phyloP scores from a whole-genome alignment of 2,113 vertebrate genomes.

The Ibidorhyncha struthersii region DNA sequence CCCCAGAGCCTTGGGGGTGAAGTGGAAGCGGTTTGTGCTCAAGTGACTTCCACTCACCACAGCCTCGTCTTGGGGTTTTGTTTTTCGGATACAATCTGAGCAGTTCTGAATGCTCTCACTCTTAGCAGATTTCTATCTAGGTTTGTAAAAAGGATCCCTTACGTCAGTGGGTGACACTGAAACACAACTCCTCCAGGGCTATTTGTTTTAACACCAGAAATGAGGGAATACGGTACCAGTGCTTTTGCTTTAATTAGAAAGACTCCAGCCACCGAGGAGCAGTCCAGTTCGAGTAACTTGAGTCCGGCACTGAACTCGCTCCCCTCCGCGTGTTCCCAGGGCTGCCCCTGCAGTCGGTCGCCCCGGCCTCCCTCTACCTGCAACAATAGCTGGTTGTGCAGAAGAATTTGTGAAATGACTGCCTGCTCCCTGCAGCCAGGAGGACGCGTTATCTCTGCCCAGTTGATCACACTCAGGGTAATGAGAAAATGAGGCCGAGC shows the following conservation, averaged over 20 bases:
- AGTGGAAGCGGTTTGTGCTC: not conserved
- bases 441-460: conserved; percentile 74
- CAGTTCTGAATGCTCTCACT: not conserved
- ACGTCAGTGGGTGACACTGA: conserved; percentile 53
- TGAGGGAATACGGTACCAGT: conserved; percentile 8
- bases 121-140: conserved; percentile 36
- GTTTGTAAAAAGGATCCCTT: conserved; percentile 18
- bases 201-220: conserved; percentile 50
- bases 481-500: conserved; percentile 79
- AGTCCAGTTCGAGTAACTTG: conserved; percentile 35
- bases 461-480: conserved; percentile 73
- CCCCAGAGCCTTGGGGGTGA: not conserved
- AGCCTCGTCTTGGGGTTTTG: not conserved
- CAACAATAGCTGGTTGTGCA: conserved; percentile 77
- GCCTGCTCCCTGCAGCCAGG: conserved; percentile 67
- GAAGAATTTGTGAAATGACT: conserved; percentile 77
- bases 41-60: not conserved
- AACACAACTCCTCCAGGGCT: conserved; percentile 25
- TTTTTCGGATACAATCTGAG: conserved; percentile 9
- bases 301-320: not conserved
- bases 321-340: not conserved
- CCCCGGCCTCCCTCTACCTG: conserved; percentile 70
- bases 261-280: not conserved
- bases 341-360: conserved; percentile 27
- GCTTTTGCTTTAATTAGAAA: conserved; percentile 33